A percentile compares a stretch with the other conserved stretches of the same genome.
phyloP scores from a whole-genome alignment of 2,797 vertebrate genomes.

The Catharus ustulatus region DNA sequence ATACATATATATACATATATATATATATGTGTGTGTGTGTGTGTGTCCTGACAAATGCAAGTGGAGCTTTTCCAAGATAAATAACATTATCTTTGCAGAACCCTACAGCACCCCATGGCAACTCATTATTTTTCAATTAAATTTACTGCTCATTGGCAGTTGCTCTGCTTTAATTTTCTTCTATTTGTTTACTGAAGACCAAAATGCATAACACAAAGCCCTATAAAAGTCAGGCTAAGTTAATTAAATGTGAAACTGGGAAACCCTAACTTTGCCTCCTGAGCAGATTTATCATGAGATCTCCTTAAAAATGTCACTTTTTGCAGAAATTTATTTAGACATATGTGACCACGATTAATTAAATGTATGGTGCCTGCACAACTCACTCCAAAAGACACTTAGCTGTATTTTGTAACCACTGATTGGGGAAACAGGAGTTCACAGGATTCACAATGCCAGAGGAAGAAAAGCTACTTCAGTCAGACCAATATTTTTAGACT shows the following conservation, averaged over 20 bases:
- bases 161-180: slow-evolving; percentile 77
- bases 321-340: slow-evolving; percentile 71
- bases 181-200: slow-evolving; percentile 77
- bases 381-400: slow-evolving; percentile 3
- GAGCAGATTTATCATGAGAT: slow-evolving; percentile 72
- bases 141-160: slow-evolving; percentile 77
- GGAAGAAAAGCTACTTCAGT: not conserved
- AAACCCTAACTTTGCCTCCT: slow-evolving; percentile 73
- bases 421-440: not conserved
- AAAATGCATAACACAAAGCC: slow-evolving; percentile 74
- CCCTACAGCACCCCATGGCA: slow-evolving; percentile 68
- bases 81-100: slow-evolving; percentile 74
- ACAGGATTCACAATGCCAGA: not conserved
- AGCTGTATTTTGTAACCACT: not conserved
- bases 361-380: slow-evolving; percentile 10
- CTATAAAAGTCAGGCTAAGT: slow-evolving; percentile 78
- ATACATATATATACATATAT: not conserved
- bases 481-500: not conserved
- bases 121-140: slow-evolving; percentile 81
- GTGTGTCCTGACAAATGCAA: slow-evolving; percentile 56
- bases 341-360: slow-evolving; percentile 58
- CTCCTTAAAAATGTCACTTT: slow-evolving; percentile 72
- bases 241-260: slow-evolving; percentile 78
- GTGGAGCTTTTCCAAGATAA: slow-evolving; percentile 75
- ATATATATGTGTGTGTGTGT: too few species aligned